These are phyloP conservation scores for Anagrus nilaparvatae DNA, from an alignment of 1,140 invertebrate genomes.

Conservation along the genomic window DNA sequence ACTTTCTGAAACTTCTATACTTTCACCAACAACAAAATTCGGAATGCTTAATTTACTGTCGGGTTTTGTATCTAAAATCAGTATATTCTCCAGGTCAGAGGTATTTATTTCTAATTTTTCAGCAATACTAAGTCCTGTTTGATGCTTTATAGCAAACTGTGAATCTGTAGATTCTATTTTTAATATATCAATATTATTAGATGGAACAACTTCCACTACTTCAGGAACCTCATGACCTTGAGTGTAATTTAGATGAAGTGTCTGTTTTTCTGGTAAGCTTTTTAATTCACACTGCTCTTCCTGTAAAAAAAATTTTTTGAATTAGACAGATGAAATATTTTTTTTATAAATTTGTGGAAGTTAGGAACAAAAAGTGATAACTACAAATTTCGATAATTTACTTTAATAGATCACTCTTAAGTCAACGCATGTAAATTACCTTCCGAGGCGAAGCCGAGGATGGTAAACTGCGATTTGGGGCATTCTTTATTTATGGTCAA, in stretches of 20 bases:
- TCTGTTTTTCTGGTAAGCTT: conserved; percentile 31
- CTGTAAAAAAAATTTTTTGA: conserved; percentile 12
- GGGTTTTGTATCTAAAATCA: conserved; percentile 36
- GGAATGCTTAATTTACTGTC: conserved; percentile 38
- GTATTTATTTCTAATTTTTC: conserved; percentile 37
- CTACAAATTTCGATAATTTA: no score
- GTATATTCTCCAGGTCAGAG: conserved; percentile 45
- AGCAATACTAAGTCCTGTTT: conserved; percentile 34
- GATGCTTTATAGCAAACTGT: conserved; percentile 32
- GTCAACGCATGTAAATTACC: no score
- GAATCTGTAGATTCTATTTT: conserved; percentile 24
- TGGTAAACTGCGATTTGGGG: no score
- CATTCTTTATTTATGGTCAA: no score
- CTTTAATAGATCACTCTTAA: no score
- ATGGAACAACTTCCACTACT: conserved; percentile 35
- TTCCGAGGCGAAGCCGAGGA: no score
- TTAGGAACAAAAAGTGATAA: no score
- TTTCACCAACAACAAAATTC: conserved; percentile 40
- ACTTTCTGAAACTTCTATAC: conserved; percentile 40
- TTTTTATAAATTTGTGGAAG: no score
- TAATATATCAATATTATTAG: conserved; percentile 25
- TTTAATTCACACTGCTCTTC: conserved; percentile 26
- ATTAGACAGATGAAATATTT: neutral
- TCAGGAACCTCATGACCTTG: conserved; percentile 39
- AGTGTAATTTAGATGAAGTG: conserved; percentile 34